A percentile compares a stretch with the other conserved stretches of the same genome.
Evolutionary conservation across 37 sponge, comb jelly and placozoan species (phyloP).

Genomic region (Oscarella lobularis): DNA sequence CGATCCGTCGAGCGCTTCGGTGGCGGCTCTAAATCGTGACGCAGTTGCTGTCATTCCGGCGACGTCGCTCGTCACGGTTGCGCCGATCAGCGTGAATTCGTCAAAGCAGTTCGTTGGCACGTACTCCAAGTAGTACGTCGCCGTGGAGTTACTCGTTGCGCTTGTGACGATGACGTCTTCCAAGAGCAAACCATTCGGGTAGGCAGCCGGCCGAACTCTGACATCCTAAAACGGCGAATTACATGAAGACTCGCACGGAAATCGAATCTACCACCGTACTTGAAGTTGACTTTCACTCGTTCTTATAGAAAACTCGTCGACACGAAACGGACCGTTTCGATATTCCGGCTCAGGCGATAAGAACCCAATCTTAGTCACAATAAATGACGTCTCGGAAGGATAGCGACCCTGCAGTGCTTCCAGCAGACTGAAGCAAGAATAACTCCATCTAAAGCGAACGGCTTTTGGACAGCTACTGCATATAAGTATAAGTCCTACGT

Average conservation of each 20-base stretch:
- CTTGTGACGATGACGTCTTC: conserved; percentile 1
- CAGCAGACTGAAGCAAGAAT: conserved; percentile 12
- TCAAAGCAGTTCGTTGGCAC: neutral
- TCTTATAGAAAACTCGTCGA: conserved; percentile 40
- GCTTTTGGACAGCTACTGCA: no score
- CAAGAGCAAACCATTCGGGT: conserved; percentile 30
- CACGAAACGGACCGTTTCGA: conserved; percentile 10
- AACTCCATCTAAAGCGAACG: conserved; percentile 54
- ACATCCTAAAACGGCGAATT: no score
- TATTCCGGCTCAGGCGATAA: conserved; percentile 9
- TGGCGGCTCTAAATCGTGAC: conserved; percentile 45
- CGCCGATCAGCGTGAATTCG: neutral
- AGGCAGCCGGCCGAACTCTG: conserved; percentile 4
- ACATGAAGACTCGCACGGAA: no score
- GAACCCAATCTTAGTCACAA: conserved; percentile 16
- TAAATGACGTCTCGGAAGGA: neutral
- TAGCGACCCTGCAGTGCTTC: neutral
- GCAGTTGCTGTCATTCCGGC: no score
- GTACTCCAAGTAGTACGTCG: neutral
- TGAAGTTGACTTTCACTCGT: conserved; percentile 16
- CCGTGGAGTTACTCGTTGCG: neutral
- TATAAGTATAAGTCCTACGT: no score
- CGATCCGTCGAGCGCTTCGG: conserved; percentile 30
- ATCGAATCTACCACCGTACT: no score
- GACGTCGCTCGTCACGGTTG: neutral